A percentile compares a stretch with the other conserved stretches of the same genome.
Conservation (phyloP, 2,888 invertebrate genomes). For the Leistus spinibarbis region DNA sequence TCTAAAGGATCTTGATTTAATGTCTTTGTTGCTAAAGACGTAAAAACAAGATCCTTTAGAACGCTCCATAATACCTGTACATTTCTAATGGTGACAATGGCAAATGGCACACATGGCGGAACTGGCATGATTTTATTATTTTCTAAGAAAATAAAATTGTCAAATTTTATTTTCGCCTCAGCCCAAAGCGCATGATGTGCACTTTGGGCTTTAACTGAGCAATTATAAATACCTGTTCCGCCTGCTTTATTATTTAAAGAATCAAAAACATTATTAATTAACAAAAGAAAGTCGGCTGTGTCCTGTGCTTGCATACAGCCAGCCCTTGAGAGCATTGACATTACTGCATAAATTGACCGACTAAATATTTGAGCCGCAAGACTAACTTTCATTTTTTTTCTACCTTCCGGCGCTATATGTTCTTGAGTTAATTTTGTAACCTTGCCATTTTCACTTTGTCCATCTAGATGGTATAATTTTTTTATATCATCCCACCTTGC, state of each 20-base stretch:
- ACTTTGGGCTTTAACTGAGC: no score
- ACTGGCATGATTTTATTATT: no score
- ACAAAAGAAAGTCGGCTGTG: not conserved
- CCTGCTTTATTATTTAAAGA: no score
- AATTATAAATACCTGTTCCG: no score
- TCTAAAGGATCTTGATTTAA: not conserved
- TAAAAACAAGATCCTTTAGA: not conserved
- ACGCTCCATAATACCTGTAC: not conserved
- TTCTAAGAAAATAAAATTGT: no score
- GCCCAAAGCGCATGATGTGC: no score
- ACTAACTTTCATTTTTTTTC: not conserved
- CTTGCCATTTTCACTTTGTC: not conserved
- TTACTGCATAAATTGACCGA: not conserved
- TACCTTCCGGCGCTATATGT: not conserved
- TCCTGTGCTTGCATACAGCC: not conserved
- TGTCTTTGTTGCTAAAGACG: not conserved
- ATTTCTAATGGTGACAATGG: not conserved
- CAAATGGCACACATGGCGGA: not conserved
- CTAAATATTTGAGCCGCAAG: conserved; percentile 4
- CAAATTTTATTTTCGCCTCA: no score
- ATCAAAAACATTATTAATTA: no score
- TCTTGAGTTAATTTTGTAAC: conserved; percentile 7
- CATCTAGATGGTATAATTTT: no score
- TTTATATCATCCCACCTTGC: no score
- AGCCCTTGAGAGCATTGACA: not conserved